Evolutionary conservation across 37 sponge, comb jelly and placozoan genomes (phyloP).

Genomic region (Ephydatia muelleri): DNA sequence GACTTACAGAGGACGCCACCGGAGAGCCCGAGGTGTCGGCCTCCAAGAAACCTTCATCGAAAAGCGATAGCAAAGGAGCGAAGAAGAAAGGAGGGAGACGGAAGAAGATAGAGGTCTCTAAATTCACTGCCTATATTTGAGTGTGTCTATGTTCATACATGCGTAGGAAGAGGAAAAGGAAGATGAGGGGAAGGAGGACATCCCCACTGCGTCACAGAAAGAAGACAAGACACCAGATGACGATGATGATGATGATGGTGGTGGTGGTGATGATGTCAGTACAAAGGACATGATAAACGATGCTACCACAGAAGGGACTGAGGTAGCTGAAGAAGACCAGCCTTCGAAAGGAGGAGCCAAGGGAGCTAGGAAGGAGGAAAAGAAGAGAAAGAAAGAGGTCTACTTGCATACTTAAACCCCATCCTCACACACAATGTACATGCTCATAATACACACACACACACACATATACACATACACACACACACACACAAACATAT

Average conservation of each 20-base stretch:
- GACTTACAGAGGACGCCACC: too few relatives aligned
- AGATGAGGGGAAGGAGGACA: background rate
- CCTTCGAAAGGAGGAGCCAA: background rate
- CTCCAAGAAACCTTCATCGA: background rate
- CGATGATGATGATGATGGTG: too few relatives aligned
- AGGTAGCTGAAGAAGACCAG: background rate
- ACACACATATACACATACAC: background rate
- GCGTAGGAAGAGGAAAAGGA: constrained; percentile 7
- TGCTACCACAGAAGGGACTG: background rate
- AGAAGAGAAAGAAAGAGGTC: constrained; percentile 12
- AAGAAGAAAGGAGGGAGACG: background rate
- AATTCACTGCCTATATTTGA: background rate
- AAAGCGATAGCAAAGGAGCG: background rate
- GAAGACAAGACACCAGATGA: background rate
- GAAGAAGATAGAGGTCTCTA: constrained; percentile 2
- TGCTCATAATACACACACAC: background rate
- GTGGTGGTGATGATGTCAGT: too few relatives aligned
- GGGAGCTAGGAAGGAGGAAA: constrained; percentile 7
- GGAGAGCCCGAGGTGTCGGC: background rate
- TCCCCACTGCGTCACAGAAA: too few relatives aligned
- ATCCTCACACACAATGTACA: too few relatives aligned
- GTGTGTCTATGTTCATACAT: too few relatives aligned
- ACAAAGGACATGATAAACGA: background rate
- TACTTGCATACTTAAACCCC: background rate
- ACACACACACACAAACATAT: too few relatives aligned